These are phyloP conservation scores for Dromius quadrimaculatus DNA, from an alignment of 2,888 invertebrate genomes.

Conservation along the genomic window DNA sequence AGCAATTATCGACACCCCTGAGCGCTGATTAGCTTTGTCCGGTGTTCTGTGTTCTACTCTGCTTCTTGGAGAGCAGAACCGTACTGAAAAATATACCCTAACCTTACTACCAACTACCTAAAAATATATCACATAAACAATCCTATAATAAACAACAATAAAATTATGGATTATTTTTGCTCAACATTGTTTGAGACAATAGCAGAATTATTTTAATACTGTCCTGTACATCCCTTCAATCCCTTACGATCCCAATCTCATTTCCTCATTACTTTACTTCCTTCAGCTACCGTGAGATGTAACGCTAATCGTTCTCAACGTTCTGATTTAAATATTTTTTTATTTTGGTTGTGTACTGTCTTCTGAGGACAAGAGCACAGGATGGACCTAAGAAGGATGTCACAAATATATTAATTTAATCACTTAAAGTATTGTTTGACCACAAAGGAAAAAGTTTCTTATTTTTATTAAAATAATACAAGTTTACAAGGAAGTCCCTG, in stretches of 20 bases:
- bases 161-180: too few relatives aligned
- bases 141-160: too few relatives aligned
- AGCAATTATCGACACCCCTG: conserved; percentile 52
- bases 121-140: too few relatives aligned
- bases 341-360: conserved; percentile 42
- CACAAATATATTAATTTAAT: conserved; percentile 17
- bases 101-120: too few relatives aligned
- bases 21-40: conserved; percentile 47
- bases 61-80: conserved; percentile 32
- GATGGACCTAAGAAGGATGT: conserved; percentile 36
- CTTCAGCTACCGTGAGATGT: conserved; percentile 51
- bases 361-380: conserved; percentile 29
- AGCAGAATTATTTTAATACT: conserved; percentile 57
- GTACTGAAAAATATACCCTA: too few relatives aligned
- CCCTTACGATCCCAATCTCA: conserved; percentile 52
- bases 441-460: not conserved
- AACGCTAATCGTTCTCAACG: conserved; percentile 57
- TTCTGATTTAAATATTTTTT: conserved; percentile 42
- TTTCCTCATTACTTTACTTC: conserved; percentile 52
- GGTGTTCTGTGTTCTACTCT: conserved; percentile 59
- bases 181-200: too few relatives aligned
- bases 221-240: conserved; percentile 57
- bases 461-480: too few relatives aligned
- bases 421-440: not conserved
- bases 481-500: too few relatives aligned